phyloP scores from a whole-genome alignment of 2,113 vertebrate genomes.

The Grammomys surdaster region DNA sequence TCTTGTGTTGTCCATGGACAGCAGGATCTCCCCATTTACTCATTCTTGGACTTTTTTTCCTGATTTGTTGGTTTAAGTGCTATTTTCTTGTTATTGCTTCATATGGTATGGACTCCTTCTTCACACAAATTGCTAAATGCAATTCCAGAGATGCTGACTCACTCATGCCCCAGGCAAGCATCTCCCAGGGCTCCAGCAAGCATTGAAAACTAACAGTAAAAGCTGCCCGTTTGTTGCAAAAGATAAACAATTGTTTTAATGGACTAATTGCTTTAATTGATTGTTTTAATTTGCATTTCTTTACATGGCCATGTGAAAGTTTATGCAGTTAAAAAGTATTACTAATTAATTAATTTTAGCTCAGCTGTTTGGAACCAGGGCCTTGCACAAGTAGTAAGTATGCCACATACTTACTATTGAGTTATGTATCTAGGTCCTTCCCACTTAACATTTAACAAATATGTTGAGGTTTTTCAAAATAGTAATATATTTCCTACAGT shows the following conservation, averaged over 20 bases:
- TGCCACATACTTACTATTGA: not conserved
- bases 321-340: not conserved
- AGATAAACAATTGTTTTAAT: not conserved
- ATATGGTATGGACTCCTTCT: not conserved
- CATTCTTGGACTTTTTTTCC: not conserved
- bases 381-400: not conserved
- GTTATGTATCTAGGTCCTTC: not conserved
- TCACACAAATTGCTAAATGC: slow-evolving; percentile 39
- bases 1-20: not conserved
- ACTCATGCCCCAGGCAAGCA: not conserved
- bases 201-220: not conserved
- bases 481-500: not conserved
- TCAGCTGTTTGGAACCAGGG: not conserved
- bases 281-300: not conserved
- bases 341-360: not conserved
- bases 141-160: not conserved
- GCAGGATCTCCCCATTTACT: not conserved
- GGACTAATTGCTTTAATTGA: not conserved
- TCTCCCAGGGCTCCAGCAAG: not conserved
- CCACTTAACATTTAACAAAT: not conserved
- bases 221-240: not conserved
- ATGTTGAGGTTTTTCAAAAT: not conserved
- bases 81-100: not conserved
- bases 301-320: not conserved
- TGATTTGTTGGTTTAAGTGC: slow-evolving; percentile 19